Base-by-base conservation (phyloP, 2,113 vertebrate genomes). In the Chaetops frenatus region DNA sequence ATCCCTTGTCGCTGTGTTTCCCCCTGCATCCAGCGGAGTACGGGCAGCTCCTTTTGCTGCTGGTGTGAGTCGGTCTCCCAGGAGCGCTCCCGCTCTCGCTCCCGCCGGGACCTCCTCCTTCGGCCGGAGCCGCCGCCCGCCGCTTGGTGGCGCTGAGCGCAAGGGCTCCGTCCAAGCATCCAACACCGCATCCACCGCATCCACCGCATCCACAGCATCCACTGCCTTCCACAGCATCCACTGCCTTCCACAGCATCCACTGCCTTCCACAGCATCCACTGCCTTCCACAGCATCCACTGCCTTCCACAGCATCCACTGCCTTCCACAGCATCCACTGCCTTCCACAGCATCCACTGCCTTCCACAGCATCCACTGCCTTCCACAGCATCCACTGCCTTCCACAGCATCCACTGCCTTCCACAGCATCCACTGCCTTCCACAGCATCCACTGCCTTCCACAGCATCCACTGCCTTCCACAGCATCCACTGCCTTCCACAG, bases 21-120 rank as follows among this genome's bases (percentile, higher is more conserved):
- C 1, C 45, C 11, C 38, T 4, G 12, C 36, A 11, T 12, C 27
- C 44, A 16, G 19, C 15, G 16, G 35, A 27, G 36, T 23, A 15
- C 29, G 4, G 12, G 45, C 35, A 42, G 1, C 13, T 57, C 51
- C 51, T 23, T n/a, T 28, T 6, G 31, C 1, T 3, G 60, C 21
- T 4, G 51, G 1, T 18, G 12, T 5, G 7, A 4, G 14, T 6
- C 11, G 13, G 6, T 31, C 2, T 36, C 24, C 36, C 56, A 2
- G 51, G 16, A 18, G 12, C 35, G 24, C 8, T 48, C 28, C 40
- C 20, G 28, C 9, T 28, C 38, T 11, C 38, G 38, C 38, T 38
- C 31, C 61, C 18, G 5, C 35, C 9, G 83, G 42, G 17, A 18
- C 31, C 12, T 0, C 22, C 53, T 2, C 33, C 14, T 15, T 35